Evolutionary conservation across 2,113 vertebrate species (phyloP), one percentile per base, ranked within the genome.

Genomic region (Hydrochoerus hydrochaeris): DNA sequence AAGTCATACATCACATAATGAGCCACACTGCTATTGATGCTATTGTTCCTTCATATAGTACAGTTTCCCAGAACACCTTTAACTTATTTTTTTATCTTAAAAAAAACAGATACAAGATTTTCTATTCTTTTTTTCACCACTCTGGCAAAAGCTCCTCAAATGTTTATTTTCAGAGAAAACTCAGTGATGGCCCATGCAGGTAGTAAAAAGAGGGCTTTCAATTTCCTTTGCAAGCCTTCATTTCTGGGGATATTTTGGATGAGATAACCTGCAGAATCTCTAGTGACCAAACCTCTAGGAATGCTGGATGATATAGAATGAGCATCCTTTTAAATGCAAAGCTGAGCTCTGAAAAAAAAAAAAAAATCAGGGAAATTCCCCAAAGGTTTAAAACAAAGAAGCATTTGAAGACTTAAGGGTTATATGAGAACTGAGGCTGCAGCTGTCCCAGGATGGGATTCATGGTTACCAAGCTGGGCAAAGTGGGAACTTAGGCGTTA

Each of bases 311-410:
- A 77, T 81, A 84, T 54, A 28, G 20, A 49, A n/a, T 82, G 81
- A 95, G 57, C 44, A 82, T 81, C 89, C 46, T 93, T 97, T 90
- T 60, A 94, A 94, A 91, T 71, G 52, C 67, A 82, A 77, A 96
- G 46, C 46, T 46, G 60, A 94, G 38, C 58, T 90, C 17, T 85
- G 49, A 20, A 62, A 52, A 62, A 44, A 62, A 52, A 62, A 44
- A 85, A 63, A 63, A 26, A 35, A 54, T 54, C 88, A 60, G 5
- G 87, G 22, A 83, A 89, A 84, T 92, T 92, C 30, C 75, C 80
- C 75, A 87, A 49, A 93, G 81, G 35, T 46, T 95, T 87, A 83
- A 96, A 38, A 96, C 67, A 77, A 81, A 96, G 95, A 90, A 65
- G 41, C 32, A 88, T 84, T 93, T 71, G 87, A 94, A 95, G 81